Base-by-base conservation (phyloP, 2,888 invertebrate species). In the Agrochola lota region DNA sequence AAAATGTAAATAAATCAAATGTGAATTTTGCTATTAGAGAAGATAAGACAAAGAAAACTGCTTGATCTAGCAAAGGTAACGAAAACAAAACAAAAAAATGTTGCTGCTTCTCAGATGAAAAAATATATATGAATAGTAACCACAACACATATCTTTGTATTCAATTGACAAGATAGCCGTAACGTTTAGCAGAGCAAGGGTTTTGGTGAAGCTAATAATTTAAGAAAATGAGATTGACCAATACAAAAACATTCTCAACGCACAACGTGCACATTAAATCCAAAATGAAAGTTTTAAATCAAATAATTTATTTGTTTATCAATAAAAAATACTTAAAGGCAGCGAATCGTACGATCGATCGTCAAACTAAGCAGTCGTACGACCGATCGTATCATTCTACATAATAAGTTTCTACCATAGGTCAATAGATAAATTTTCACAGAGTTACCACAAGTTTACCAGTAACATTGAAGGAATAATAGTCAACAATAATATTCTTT, bases 401-500 rank as follows among this genome's bases (percentile, higher is more conserved):
- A 67, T 26, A 30, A 15, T 26, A n/a, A 63, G 55, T 76, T 73
- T 55, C 46, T 77, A 72, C 52, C n/a, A 57, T 60, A 73, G 35
- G 43, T 68, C 60, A 75, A 72, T 60, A 68, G 43, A 66, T 68
- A 43, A 46, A 35, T 72, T n/a, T 66, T 30, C 30, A 70, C 74
- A 62, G 12, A 85, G 86, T 86, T 86, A 86, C 86, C 86, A 80
- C 77, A 78, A 70, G 59, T 70, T 87, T 79, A 80, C 86, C 85
- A 72, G 59, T 49, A 59, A 71, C 67, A 69, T 63, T 75, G 52
- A 62, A 68, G 57, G 75, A 71, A 71, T 72, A 74, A 73, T 81
- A 85, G 81, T 85, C 85, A 83, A 70, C 64, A 30, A 77, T 74
- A 77, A 87, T 77, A 76, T 80, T 78, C 74, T 80, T 70, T 73